These are phyloP conservation scores for Dromiciops gliroides DNA, from an alignment of 2,113 vertebrate genomes.

Conservation along the genomic window DNA sequence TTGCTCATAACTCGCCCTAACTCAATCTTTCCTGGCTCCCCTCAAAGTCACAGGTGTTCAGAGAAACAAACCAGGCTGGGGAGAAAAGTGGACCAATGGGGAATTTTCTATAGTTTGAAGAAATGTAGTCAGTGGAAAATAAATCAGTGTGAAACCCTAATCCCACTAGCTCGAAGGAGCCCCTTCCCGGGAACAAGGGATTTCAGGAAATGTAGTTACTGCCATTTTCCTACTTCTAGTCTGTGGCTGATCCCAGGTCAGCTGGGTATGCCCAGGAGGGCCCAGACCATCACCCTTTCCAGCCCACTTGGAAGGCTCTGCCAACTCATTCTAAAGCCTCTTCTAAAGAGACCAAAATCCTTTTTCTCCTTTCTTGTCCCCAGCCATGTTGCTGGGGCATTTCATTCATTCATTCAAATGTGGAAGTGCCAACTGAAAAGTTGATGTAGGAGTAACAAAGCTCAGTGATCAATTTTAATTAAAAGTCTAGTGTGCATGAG, in stretches of 20 bases:
- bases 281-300: neutral
- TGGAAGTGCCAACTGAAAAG: neutral
- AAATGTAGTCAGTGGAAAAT: neutral
- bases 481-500: neutral
- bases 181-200: neutral
- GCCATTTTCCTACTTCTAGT: neutral
- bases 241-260: neutral
- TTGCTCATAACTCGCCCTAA: neutral
- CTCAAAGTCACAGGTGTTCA: neutral
- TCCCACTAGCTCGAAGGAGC: neutral
- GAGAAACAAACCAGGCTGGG: neutral
- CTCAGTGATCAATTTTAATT: neutral
- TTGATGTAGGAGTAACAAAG: neutral
- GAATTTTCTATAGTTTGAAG: neutral
- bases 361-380: neutral
- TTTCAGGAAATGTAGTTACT: neutral
- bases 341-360: constrained; percentile 36
- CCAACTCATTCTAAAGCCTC: constrained; percentile 16
- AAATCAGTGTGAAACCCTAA: neutral
- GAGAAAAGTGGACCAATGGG: neutral
- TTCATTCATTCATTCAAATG: neutral
- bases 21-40: neutral
- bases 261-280: neutral
- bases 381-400: neutral
- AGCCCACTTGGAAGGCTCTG: neutral